Evolutionary conservation across 2,888 invertebrate species (phyloP), one percentile per base, ranked within the genome.

Genomic region (Uropetala carovei): DNA sequence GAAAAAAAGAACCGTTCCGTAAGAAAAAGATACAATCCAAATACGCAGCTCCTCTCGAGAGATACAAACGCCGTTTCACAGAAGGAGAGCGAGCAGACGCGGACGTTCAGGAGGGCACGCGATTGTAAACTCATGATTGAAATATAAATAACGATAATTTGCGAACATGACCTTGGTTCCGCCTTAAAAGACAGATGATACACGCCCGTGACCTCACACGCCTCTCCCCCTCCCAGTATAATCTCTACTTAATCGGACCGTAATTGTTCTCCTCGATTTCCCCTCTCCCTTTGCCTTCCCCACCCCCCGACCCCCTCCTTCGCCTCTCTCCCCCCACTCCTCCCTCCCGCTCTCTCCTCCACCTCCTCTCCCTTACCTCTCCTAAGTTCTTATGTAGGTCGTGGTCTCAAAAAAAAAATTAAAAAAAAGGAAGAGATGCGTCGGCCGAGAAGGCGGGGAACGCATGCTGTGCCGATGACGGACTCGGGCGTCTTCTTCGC

Each of bases 391-490:
- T 68, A 68, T 68, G 68, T 68, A 68, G 68, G 68, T 68, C 68
- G 68, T 68, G 68, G 68, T 68, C 68, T 68, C 68, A 18, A 68
- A 68, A 68, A 68, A 68, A 68, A 68, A n/a, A n/a, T n/a, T n/a
- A n/a, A n/a, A 10, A 68, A 68, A 9, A 68, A 68, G 7, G 43
- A 43, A 43, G 68, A 68, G 68, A 68, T 68, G 68, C 68, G 43
- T 43, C 43, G 68, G 7, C 68, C 68, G 7, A 64, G 64, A 64
- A 64, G 68, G 43, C 43, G 43, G 43, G 43, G 43, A 43, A 68
- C 68, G 68, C 22, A 64, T 13, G 68, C n/a, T 68, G 68, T 22
- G 68, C 16, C 64, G 64, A 64, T 64, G 64, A 14, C 64, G 64
- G 64, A 0, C 43, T 43, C 43, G 5, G 43, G 64, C 16, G 16